Base-by-base conservation (phyloP, 2,797 vertebrate species). In the Carcharodon carcharias region DNA sequence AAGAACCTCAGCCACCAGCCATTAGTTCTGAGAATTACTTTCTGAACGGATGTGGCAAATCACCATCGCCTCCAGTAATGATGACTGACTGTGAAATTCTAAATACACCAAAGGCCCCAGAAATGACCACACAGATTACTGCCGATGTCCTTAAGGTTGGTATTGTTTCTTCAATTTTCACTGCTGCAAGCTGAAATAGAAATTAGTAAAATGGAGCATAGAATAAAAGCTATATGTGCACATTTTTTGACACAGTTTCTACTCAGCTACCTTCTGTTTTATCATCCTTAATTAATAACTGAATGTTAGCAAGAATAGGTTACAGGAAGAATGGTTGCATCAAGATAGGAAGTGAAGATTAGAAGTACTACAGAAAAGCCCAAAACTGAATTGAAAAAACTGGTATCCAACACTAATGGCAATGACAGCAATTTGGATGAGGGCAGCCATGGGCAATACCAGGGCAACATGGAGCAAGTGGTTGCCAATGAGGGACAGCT, bases 71-170 rank as follows among this genome's bases (percentile, higher is more conserved):
- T 61, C 98, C 97, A 96, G 97, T 98, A n/a, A 94, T 96, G n/a
- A 96, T 97, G 96, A 97, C 97, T 14, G 96, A 96, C 26, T 98
- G 97, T 18, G 98, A 98, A 96, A 97, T 97, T 96, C 97, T 98
- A 28, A 96, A 92, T 97, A 99, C 98, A 95, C 99, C 99, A 0
- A 98, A 98, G 95, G 98, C 98, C 97, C 99, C 99, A 14, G 98
- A 99, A 97, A 97, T 99, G 96, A 98, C 98, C 77, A 89, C 93
- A 28, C 71, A 92, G 28, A 96, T 96, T 40, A 73, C 98, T 96
- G 97, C 98, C 67, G 97, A 98, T 80, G 96, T 98, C 96, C 97
- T 97, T 50, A 97, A 98, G 98, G 98, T 98, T 73, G 96, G 96
- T 82, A 67, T 23, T 67, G 96, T 71, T 77, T 77, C 45, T 95